Percentiles rank a stretch among this genome's conserved stretches.
phyloP scores from a whole-genome alignment of 1,140 invertebrate species.

The Oryctes rhinoceros region DNA sequence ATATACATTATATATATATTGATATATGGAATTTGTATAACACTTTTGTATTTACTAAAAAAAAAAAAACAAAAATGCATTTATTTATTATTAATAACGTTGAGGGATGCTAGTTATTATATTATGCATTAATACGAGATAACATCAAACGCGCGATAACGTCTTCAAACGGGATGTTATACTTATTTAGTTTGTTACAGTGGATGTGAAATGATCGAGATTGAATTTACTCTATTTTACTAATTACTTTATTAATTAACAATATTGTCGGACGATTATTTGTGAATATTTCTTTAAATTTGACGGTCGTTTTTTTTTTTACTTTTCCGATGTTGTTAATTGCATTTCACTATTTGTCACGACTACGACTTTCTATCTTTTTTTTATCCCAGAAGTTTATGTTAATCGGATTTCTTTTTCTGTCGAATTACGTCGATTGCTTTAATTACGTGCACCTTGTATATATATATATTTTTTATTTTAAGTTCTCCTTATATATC shows the following conservation, averaged over 20 bases:
- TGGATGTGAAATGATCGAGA: conserved; percentile 31
- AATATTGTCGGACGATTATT: background rate
- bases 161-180: background rate
- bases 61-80: too few species aligned
- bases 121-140: conserved; percentile 5
- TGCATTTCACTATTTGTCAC: too few species aligned
- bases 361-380: too few species aligned
- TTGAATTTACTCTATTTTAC: conserved; percentile 17
- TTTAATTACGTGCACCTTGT: too few species aligned
- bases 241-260: background rate
- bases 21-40: conserved; percentile 34
- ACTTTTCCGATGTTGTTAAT: too few species aligned
- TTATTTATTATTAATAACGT: conserved; percentile 36
- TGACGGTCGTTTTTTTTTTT: background rate
- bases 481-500: too few species aligned
- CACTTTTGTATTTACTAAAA: conserved; percentile 34
- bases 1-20: conserved; percentile 36
- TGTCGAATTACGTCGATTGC: too few species aligned
- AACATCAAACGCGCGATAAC: background rate
- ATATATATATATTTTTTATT: too few species aligned
- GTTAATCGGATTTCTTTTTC: too few species aligned
- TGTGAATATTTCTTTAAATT: background rate
- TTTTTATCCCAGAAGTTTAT: too few species aligned
- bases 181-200: background rate
- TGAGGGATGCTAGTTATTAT: conserved; percentile 22